Conservation (phyloP, 1,140 invertebrate genomes). For the Cotesia chilonis region DNA sequence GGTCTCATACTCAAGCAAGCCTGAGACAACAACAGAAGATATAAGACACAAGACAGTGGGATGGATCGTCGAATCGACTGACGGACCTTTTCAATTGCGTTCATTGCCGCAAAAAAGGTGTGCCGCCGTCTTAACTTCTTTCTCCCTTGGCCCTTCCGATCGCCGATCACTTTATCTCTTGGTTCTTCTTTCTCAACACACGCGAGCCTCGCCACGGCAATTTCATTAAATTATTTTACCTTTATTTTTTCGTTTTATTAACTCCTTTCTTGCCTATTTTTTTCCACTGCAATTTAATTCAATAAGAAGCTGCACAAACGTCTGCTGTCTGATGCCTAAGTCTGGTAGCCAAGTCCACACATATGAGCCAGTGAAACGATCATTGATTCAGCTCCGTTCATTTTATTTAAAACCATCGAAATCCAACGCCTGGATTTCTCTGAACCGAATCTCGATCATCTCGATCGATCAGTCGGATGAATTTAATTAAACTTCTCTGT, state of each 20-base stretch:
- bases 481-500: background rate
- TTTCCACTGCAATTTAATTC: background rate
- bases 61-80: slow-evolving; percentile 49
- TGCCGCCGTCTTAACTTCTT: slow-evolving; percentile 39
- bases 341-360: background rate
- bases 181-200: background rate
- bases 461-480: background rate
- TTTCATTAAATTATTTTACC: slow-evolving; percentile 27
- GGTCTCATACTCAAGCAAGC: background rate
- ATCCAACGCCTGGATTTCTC: slow-evolving; percentile 17
- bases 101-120: slow-evolving; percentile 56
- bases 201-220: slow-evolving; percentile 43
- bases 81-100: slow-evolving; percentile 55
- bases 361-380: background rate
- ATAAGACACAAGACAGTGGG: background rate
- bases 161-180: background rate
- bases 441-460: slow-evolving; percentile 15
- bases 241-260: slow-evolving; percentile 35
- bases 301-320: background rate
- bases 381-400: background rate
- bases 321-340: background rate
- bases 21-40: too few relatives aligned
- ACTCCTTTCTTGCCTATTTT: slow-evolving; percentile 1
- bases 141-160: slow-evolving; percentile 32
- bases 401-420: slow-evolving; percentile 18